Evolutionary conservation across 2,797 vertebrate species (phyloP).

Genomic region (Clarias platycephalus): DNA sequence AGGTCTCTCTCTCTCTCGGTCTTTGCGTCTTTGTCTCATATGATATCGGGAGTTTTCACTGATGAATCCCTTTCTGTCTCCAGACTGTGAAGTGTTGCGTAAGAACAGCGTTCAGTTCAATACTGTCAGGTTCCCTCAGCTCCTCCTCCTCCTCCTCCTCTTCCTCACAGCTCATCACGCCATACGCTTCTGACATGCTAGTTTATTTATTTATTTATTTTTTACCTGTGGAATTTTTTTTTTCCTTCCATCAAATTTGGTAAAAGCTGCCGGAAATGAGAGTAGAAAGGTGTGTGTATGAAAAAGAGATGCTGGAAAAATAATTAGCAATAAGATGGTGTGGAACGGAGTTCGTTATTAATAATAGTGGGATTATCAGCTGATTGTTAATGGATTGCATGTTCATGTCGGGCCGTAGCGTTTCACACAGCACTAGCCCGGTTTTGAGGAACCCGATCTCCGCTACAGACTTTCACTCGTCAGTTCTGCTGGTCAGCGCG

Average conservation of each 20-base stretch:
- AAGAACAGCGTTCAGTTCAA: not conserved
- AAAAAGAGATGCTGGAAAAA: not conserved
- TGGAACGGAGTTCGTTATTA: not conserved
- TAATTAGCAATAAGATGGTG: not conserved
- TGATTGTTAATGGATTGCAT: no score
- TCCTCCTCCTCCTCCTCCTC: not conserved
- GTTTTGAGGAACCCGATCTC: not conserved
- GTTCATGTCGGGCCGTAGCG: not conserved
- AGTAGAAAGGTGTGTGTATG: not conserved
- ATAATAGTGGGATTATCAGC: no score
- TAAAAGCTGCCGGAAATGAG: not conserved
- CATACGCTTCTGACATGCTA: not conserved
- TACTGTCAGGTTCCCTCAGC: constrained; percentile 16
- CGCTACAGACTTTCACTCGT: not conserved
- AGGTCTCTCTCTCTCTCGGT: not conserved
- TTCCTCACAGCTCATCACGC: not conserved
- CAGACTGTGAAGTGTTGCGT: constrained; percentile 6
- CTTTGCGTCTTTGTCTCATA: not conserved
- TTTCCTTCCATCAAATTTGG: constrained; percentile 3
- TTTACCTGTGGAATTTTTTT: not conserved
- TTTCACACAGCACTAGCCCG: not conserved
- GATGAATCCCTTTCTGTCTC: not conserved
- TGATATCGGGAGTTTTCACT: not conserved
- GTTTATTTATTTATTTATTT: not conserved
- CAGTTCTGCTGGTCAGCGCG: not conserved